Conservation (phyloP, 2,888 invertebrate species). For the Ochropacha duplaris region DNA sequence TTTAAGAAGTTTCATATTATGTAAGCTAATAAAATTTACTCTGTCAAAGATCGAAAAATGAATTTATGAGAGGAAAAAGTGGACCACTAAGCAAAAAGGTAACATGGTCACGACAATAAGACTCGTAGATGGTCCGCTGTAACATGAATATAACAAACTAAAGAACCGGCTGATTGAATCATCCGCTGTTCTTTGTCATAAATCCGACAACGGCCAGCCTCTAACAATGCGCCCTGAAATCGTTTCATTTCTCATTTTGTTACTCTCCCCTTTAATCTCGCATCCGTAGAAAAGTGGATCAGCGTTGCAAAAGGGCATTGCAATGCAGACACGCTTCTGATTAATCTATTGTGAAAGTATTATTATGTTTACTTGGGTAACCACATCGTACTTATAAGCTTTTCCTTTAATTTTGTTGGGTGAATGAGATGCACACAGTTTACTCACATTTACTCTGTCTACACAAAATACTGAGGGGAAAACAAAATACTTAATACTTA, state of each 20-base stretch:
- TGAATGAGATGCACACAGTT: too few relatives aligned
- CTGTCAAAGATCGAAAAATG: slow-evolving; percentile 16
- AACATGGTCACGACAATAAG: slow-evolving; percentile 70
- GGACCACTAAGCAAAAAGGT: slow-evolving; percentile 60
- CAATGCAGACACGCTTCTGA: slow-evolving; percentile 73
- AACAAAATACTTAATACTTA: too few relatives aligned
- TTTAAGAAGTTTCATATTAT: not conserved
- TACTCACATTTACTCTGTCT: too few relatives aligned
- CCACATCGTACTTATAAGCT: slow-evolving; percentile 1
- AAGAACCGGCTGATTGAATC: slow-evolving; percentile 82
- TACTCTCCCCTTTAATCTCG: slow-evolving; percentile 82
- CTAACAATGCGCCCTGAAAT: slow-evolving; percentile 82
- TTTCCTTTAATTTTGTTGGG: not conserved
- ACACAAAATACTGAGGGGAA: too few relatives aligned
- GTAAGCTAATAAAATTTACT: not conserved
- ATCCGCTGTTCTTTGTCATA: slow-evolving; percentile 82
- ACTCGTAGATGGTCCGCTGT: slow-evolving; percentile 54
- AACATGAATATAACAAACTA: slow-evolving; percentile 81
- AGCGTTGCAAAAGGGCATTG: slow-evolving; percentile 79
- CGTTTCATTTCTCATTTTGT: slow-evolving; percentile 83
- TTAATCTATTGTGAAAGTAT: slow-evolving; percentile 72
- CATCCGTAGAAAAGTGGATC: slow-evolving; percentile 82
- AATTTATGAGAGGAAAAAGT: slow-evolving; percentile 30
- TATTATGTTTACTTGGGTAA: slow-evolving; percentile 37
- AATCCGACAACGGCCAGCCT: slow-evolving; percentile 79